Conservation (phyloP, 1,140 invertebrate species). For the Nasonia vitripennis region DNA sequence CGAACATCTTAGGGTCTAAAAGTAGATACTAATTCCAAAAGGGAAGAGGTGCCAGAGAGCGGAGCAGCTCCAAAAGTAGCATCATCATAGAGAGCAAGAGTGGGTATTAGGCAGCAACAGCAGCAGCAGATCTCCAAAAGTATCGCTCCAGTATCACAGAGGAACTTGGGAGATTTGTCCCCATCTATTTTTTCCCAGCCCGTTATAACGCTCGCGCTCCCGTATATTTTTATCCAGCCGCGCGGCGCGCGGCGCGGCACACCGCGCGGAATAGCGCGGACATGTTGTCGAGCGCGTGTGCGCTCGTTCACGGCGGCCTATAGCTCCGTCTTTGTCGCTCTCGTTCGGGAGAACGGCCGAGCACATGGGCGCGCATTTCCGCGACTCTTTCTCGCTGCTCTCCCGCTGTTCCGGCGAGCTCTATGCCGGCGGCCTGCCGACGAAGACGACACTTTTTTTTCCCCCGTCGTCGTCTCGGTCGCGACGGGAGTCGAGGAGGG, state of each 20-base stretch:
- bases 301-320: neutral
- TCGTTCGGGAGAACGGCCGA: neutral
- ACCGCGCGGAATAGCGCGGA: constrained; percentile 32
- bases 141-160: neutral
- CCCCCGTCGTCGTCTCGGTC: neutral
- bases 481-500: too few relatives aligned
- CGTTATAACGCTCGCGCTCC: neutral
- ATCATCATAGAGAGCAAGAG: constrained; percentile 35
- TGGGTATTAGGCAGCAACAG: neutral
- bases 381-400: neutral
- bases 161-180: neutral
- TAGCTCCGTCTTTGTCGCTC: constrained; percentile 31
- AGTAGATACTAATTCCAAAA: constrained; percentile 53
- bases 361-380: constrained; percentile 34
- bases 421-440: neutral
- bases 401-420: neutral
- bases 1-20: constrained; percentile 35
- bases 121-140: neutral
- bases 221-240: constrained; percentile 40
- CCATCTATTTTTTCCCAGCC: constrained; percentile 15
- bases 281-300: constrained; percentile 42
- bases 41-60: constrained; percentile 54
- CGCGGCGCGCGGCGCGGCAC: neutral
- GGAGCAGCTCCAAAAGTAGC: neutral
- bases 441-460: neutral